Percentiles rank a stretch among this genome's conserved stretches.
Evolutionary conservation across 2,797 vertebrate species (phyloP).

Genomic region (Neostethus bicornis): DNA sequence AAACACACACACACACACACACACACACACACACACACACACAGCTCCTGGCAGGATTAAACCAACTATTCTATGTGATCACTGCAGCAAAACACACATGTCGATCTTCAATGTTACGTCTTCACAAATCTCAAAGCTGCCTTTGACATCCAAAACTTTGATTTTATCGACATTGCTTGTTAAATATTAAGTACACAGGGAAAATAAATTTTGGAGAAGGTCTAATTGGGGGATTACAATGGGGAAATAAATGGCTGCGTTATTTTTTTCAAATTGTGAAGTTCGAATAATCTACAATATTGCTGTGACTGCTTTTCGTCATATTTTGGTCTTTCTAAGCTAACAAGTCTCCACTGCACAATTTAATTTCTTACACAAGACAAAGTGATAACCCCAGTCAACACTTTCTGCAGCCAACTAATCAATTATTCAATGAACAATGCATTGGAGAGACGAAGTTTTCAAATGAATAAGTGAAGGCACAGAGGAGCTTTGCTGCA

Average conservation of each 20-base stretch:
- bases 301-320: neutral
- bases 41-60: neutral
- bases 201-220: neutral
- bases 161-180: neutral
- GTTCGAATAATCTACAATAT: slow-evolving; percentile 1
- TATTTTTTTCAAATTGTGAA: neutral
- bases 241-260: neutral
- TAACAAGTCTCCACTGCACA: neutral
- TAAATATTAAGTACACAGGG: neutral
- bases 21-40: too few relatives aligned
- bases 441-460: neutral
- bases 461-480: slow-evolving; percentile 13
- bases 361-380: slow-evolving; percentile 9
- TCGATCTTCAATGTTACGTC: too few relatives aligned
- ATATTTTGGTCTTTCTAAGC: slow-evolving; percentile 12
- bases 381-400: slow-evolving; percentile 30
- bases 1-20: neutral
- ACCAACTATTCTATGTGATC: neutral
- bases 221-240: neutral
- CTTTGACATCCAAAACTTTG: too few relatives aligned
- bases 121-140: too few relatives aligned
- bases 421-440: slow-evolving; percentile 38
- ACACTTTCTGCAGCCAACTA: slow-evolving; percentile 10
- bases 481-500: slow-evolving; percentile 3
- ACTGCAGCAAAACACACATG: too few relatives aligned